Evolutionary conservation across 2,797 vertebrate species (phyloP).

Genomic region (Pangasius mekongensis): DNA sequence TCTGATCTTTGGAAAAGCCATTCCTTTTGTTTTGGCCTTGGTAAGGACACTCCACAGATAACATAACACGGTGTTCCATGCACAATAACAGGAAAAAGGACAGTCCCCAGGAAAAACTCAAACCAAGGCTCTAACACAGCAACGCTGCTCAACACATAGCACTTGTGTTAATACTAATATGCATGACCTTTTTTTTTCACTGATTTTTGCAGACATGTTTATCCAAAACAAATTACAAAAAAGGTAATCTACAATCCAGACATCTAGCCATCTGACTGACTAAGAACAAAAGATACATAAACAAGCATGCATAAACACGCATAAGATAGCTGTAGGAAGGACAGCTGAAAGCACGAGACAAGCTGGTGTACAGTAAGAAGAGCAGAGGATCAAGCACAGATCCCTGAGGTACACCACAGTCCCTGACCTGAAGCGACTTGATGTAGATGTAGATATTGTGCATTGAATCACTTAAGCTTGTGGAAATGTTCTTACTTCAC

Average conservation of each 20-base stretch:
- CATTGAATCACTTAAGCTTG: not conserved
- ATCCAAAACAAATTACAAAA: not conserved
- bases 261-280: not conserved
- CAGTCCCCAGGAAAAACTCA: not conserved
- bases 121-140: not conserved
- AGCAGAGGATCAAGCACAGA: not conserved
- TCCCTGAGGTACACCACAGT: not conserved
- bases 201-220: not conserved
- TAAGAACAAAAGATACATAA: not conserved
- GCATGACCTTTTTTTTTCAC: not conserved
- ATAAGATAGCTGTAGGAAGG: not conserved
- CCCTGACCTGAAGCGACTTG: not conserved
- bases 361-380: not conserved
- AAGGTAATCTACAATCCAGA: not conserved
- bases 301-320: not conserved
- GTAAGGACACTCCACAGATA: slow-evolving; percentile 22
- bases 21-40: slow-evolving; percentile 27
- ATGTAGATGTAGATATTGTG: not conserved
- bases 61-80: not conserved
- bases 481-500: not conserved
- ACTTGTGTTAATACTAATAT: not conserved
- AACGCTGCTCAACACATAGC: not conserved
- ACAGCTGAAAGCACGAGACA: not conserved
- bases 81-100: slow-evolving; percentile 44
- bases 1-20: not conserved